Evolutionary conservation across 2,113 vertebrate species (phyloP).

Genomic region (Psittacus erithacus): DNA sequence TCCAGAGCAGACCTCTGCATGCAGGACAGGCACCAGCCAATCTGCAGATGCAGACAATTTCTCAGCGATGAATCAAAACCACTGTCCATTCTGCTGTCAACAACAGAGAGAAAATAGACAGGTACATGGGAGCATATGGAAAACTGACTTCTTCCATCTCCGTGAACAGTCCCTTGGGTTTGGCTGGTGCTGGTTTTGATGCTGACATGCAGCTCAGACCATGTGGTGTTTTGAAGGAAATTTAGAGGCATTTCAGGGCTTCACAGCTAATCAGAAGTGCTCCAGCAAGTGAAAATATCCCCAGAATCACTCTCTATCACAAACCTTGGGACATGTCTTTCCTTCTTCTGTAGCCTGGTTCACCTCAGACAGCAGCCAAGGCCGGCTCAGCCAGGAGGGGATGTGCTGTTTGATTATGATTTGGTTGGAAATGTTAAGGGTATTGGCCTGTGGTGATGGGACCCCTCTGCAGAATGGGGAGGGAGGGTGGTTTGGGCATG

Average conservation of each 20-base stretch:
- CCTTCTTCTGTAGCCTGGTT: neutral
- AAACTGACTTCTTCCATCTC: neutral
- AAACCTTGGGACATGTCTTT: neutral
- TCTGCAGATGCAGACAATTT: neutral
- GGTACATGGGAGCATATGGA: rapidly evolving
- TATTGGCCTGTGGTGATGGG: too few species aligned
- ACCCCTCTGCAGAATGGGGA: neutral
- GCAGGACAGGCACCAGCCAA: neutral
- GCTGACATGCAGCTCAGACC: neutral
- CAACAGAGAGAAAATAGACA: neutral
- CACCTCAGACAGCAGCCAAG: neutral
- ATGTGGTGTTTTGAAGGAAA: neutral
- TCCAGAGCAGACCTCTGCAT: neutral
- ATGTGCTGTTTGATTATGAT: neutral
- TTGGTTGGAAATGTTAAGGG: neutral
- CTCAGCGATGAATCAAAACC: neutral
- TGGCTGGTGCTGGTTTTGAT: neutral
- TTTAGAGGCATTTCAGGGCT: neutral
- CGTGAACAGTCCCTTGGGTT: neutral
- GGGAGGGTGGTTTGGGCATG: neutral
- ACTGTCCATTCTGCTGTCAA: neutral
- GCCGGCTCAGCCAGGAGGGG: neutral
- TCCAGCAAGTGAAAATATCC: neutral
- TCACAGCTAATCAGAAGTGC: neutral
- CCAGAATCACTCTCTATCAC: neutral